These are phyloP conservation scores for Oscarella lobularis DNA, from an alignment of 37 sponge, comb jelly and placozoan genomes.

Conservation along the genomic window DNA sequence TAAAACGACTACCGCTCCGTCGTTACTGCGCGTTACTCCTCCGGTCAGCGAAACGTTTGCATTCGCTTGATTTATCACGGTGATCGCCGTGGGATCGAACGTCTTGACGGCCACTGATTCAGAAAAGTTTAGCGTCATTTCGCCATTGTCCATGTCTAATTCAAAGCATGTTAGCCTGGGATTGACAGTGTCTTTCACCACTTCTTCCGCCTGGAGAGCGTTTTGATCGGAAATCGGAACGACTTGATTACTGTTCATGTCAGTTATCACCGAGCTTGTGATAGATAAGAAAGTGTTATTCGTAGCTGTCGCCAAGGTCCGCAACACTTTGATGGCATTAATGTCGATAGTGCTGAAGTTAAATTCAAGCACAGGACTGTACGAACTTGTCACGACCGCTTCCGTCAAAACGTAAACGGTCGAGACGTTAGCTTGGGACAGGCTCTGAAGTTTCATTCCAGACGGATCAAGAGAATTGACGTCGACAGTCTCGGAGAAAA, in stretches of 20 bases:
- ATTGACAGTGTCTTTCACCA: constrained; percentile 30
- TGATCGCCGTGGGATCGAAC: constrained; percentile 24
- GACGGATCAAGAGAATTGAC: neutral
- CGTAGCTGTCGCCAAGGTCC: constrained; percentile 24
- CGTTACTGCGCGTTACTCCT: neutral
- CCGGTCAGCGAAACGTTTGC: neutral
- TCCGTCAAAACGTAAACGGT: neutral
- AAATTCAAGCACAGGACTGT: neutral
- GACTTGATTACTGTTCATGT: constrained; percentile 63
- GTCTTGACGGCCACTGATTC: constrained; percentile 46
- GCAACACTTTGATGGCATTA: constrained; percentile 70
- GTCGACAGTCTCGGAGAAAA: constrained; percentile 75
- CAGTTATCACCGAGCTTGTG: constrained; percentile 24
- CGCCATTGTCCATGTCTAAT: constrained; percentile 49
- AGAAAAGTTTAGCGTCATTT: constrained; percentile 50
- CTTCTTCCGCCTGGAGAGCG: neutral
- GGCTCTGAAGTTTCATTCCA: neutral
- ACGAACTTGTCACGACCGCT: neutral
- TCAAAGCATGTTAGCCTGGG: constrained; percentile 51
- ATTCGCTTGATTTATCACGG: neutral
- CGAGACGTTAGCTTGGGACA: neutral
- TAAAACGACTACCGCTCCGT: neutral
- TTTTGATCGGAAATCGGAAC: neutral
- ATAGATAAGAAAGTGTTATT: constrained; percentile 52
- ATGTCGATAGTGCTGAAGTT: constrained; percentile 28